A percentile compares a stretch with the other conserved stretches of the same genome.
These are phyloP conservation scores for Nycticorax nycticorax DNA, from an alignment of 2,113 vertebrate genomes.

Conservation along the genomic window DNA sequence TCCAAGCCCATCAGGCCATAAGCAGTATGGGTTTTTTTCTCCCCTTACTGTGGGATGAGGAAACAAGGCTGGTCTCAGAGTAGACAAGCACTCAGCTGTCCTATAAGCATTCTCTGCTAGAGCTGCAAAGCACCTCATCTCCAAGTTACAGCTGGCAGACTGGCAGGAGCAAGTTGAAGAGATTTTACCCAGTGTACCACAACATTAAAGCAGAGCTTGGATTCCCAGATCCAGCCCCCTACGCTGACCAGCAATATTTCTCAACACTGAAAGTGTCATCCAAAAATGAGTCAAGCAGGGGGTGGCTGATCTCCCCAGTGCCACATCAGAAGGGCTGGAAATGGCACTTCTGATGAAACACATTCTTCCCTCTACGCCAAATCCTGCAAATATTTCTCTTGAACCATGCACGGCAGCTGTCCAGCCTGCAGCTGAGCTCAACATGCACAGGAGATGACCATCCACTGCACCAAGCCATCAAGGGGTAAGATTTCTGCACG, in stretches of 20 bases:
- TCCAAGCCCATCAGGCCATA: not conserved
- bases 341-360: slow-evolving; percentile 25
- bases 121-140: not conserved
- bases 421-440: not conserved
- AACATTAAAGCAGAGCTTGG: not conserved
- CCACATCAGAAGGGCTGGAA: slow-evolving; percentile 37
- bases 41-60: not conserved
- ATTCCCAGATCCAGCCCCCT: not conserved
- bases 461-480: not conserved
- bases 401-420: not conserved
- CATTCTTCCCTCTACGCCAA: slow-evolving; percentile 12
- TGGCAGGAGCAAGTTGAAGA: not conserved
- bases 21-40: not conserved
- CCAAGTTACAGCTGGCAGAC: not conserved
- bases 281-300: slow-evolving; percentile 56
- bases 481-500: not conserved
- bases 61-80: not conserved
- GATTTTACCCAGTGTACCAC: not conserved
- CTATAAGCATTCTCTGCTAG: not conserved
- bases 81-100: not conserved
- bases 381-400: slow-evolving; percentile 14
- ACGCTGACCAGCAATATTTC: not conserved
- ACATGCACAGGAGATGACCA: not conserved
- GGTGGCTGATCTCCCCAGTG: slow-evolving; percentile 52
- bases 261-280: slow-evolving; percentile 51